These are phyloP conservation scores for Pygoscelis antarcticus DNA, from an alignment of 2,113 vertebrate species.

Conservation along the genomic window DNA sequence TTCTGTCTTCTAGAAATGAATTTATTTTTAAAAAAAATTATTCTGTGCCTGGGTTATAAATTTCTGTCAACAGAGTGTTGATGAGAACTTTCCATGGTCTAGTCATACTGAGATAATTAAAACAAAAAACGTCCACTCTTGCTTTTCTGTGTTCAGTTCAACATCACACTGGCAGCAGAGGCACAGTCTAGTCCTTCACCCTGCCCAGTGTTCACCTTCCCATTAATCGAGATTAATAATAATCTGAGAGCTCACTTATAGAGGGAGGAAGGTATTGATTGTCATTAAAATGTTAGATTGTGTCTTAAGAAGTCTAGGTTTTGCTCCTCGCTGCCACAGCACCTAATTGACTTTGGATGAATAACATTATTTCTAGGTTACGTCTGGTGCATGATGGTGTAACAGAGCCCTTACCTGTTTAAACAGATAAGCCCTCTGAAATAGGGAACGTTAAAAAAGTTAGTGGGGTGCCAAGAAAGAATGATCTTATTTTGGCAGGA, in stretches of 20 bases:
- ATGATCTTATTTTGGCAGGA: not conserved
- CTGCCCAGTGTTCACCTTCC: not conserved
- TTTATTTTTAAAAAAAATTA: not conserved
- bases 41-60: not conserved
- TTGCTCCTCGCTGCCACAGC: not conserved
- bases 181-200: not conserved
- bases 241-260: not conserved
- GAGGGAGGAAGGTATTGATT: not conserved
- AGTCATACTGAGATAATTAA: not conserved
- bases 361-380: not conserved
- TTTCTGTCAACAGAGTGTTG: not conserved
- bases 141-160: not conserved
- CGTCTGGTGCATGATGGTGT: not conserved
- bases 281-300: not conserved
- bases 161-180: not conserved
- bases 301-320: not conserved
- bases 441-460: not conserved
- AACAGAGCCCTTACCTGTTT: not conserved
- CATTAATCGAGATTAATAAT: not conserved
- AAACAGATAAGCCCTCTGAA: not conserved
- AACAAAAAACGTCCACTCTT: not conserved
- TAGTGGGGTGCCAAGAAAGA: not conserved
- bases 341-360: not conserved
- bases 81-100: not conserved
- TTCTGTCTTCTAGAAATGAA: not conserved